Evolutionary conservation across 2,797 vertebrate genomes (phyloP).

Genomic region (Eospalax fontanierii): DNA sequence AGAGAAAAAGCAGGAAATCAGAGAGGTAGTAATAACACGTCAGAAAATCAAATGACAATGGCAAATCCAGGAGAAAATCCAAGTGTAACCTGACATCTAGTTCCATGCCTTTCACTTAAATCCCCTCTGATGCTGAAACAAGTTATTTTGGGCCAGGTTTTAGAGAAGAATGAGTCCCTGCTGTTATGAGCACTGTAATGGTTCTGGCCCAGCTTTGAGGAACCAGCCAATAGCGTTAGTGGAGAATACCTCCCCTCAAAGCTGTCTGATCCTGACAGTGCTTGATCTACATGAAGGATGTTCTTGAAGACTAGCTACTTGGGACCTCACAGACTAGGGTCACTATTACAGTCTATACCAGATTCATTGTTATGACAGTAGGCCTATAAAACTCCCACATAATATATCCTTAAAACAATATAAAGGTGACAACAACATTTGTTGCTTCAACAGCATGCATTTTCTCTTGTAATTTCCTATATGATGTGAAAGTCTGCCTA

Average conservation of each 20-base stretch:
- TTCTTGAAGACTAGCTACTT: background rate
- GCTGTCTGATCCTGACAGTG: background rate
- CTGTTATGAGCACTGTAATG: background rate
- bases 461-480: constrained; percentile 12
- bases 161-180: background rate
- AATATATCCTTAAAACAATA: background rate
- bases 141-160: background rate
- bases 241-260: background rate
- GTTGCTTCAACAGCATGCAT: background rate
- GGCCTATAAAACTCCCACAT: background rate
- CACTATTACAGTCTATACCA: background rate
- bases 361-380: background rate
- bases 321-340: background rate
- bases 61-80: background rate
- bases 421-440: background rate
- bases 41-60: background rate
- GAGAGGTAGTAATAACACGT: background rate
- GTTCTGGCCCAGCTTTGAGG: background rate
- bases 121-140: background rate
- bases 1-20: constrained; percentile 12
- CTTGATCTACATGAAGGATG: background rate
- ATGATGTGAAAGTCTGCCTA: background rate
- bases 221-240: background rate
- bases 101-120: background rate
- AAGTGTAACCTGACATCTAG: background rate